phyloP scores from a whole-genome alignment of 2,888 invertebrate genomes.

The Drosophila macrothrix region DNA sequence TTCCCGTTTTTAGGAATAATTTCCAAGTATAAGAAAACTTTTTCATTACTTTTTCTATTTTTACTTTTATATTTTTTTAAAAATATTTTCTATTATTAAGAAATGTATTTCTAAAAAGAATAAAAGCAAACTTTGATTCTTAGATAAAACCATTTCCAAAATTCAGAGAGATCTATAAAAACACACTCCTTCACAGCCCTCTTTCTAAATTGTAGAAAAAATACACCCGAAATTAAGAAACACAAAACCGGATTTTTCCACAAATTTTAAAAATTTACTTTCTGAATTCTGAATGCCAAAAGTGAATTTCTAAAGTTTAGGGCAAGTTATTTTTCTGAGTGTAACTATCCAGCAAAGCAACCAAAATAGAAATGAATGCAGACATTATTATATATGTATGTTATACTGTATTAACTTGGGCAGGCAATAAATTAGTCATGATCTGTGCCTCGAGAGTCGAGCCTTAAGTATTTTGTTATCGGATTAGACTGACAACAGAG shows the following conservation, averaged over 20 bases:
- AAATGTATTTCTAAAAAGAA: background rate
- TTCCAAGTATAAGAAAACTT: no score
- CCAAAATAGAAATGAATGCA: conserved; percentile 27
- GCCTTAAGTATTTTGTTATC: conserved; percentile 19
- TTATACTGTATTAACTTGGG: conserved; percentile 19
- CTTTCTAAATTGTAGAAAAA: background rate
- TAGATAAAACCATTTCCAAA: background rate
- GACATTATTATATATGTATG: conserved; percentile 2
- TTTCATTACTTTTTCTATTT: no score
- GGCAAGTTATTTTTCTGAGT: background rate
- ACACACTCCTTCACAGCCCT: background rate
- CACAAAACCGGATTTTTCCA: background rate
- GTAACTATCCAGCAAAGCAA: conserved; percentile 27
- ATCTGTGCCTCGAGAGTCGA: conserved; percentile 12
- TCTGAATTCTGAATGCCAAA: background rate
- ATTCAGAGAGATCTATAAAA: background rate
- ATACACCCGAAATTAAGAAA: background rate
- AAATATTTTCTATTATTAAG: background rate
- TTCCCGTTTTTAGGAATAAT: background rate
- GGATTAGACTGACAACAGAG: conserved; percentile 48
- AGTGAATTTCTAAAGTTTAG: background rate
- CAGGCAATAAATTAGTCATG: conserved; percentile 35
- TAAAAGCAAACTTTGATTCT: background rate
- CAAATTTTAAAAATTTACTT: background rate
- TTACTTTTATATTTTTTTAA: no score